Evolutionary conservation across 2,888 invertebrate genomes (phyloP).

Genomic region (Molorchus minor): DNA sequence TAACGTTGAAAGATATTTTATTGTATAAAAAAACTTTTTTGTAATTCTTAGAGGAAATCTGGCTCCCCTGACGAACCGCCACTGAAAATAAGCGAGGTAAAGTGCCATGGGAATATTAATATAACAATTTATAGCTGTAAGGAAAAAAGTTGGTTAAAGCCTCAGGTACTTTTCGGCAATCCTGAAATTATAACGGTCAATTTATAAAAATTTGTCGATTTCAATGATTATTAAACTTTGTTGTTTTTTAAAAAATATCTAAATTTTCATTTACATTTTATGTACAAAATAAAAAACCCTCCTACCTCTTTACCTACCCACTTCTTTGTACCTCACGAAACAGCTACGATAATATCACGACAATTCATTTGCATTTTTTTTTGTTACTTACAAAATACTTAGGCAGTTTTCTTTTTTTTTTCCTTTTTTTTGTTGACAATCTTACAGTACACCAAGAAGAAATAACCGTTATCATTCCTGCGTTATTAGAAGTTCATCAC

Average conservation of each 20-base stretch:
- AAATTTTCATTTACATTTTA: slow-evolving; percentile 1
- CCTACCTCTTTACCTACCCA: slow-evolving; percentile 2
- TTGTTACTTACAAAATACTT: slow-evolving; percentile 39
- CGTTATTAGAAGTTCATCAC: slow-evolving; percentile 49
- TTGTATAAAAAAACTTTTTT: too few relatives aligned
- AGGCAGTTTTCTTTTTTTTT: slow-evolving; percentile 39
- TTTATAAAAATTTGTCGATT: slow-evolving; percentile 4
- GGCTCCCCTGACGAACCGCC: too few relatives aligned
- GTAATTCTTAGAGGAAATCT: too few relatives aligned
- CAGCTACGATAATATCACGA: slow-evolving; percentile 43
- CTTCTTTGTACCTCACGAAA: slow-evolving; percentile 29
- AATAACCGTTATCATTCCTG: slow-evolving; percentile 45
- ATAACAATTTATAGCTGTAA: too few relatives aligned
- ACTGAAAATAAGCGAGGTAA: too few relatives aligned
- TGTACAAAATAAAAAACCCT: slow-evolving; percentile 18
- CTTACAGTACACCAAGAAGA: slow-evolving; percentile 25
- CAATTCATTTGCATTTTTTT: slow-evolving; percentile 39
- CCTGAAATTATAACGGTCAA: slow-evolving; percentile 14
- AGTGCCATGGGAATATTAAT: too few relatives aligned
- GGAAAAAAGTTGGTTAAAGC: too few relatives aligned
- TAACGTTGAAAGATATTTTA: too few relatives aligned
- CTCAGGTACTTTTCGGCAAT: too few relatives aligned
- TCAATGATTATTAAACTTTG: neutral
- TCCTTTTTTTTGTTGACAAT: slow-evolving; percentile 28
- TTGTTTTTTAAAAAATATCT: slow-evolving; percentile 13